A percentile compares a stretch with the other conserved stretches of the same genome.
Evolutionary conservation across 1,140 invertebrate species (phyloP).

Genomic region (Popillia japonica): DNA sequence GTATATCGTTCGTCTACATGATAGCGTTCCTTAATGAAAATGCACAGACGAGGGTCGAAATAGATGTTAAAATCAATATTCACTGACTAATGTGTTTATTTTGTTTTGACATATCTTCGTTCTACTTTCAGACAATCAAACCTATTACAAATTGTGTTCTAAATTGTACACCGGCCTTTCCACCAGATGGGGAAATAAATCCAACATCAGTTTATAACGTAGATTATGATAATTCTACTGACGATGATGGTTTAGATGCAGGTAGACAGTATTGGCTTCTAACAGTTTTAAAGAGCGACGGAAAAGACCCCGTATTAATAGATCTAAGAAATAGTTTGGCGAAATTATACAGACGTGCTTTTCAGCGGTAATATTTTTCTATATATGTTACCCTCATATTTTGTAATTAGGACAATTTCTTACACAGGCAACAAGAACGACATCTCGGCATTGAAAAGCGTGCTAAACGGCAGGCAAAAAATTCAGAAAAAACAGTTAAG

Average conservation of each 20-base stretch:
- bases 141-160: constrained; percentile 47
- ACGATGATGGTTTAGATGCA: constrained; percentile 52
- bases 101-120: not conserved
- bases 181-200: constrained; percentile 45
- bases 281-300: constrained; percentile 69
- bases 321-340: constrained; percentile 69
- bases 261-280: constrained; percentile 80
- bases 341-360: constrained; percentile 70
- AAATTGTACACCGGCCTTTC: constrained; percentile 45
- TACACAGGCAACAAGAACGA: constrained; percentile 71
- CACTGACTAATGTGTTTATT: not conserved
- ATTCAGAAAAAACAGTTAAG: constrained; percentile 56
- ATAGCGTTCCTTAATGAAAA: not conserved
- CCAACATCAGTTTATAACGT: constrained; percentile 51
- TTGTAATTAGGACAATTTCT: not conserved
- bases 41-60: not conserved
- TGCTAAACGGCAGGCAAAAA: constrained; percentile 47
- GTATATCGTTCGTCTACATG: not conserved
- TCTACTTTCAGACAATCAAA: constrained; percentile 25
- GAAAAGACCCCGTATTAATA: constrained; percentile 55
- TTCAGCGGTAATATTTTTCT: constrained; percentile 64
- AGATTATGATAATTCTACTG: constrained; percentile 38
- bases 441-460: constrained; percentile 69
- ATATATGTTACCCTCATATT: not conserved
- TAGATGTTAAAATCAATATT: not conserved